Conservation (phyloP, 1,140 invertebrate genomes). For the Tigriopus japonicus region DNA sequence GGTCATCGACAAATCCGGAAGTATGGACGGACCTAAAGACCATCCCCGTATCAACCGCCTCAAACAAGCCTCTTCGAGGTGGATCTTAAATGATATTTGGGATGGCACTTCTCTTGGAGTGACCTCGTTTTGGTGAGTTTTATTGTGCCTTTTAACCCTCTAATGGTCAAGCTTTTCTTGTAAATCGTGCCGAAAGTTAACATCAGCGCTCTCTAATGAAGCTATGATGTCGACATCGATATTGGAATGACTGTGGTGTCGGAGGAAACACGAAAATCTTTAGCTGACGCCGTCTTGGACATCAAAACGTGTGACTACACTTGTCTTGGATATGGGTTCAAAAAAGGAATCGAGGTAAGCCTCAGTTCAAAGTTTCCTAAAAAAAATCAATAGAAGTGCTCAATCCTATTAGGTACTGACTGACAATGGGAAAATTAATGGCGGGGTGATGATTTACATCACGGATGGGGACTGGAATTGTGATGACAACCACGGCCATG, state of each 20-base stretch:
- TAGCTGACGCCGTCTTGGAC: not conserved
- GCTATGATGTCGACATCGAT: not conserved
- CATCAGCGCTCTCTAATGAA: too few species aligned
- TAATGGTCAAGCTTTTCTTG: too few species aligned
- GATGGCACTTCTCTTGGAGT: conserved; percentile 12
- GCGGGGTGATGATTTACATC: not conserved
- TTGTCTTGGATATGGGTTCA: conserved; percentile 13
- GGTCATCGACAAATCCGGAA: conserved; percentile 1
- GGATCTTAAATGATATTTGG: conserved; percentile 13
- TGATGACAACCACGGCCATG: not conserved
- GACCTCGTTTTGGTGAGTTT: not conserved
- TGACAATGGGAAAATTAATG: not conserved
- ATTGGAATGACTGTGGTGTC: not conserved
- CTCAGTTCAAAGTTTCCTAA: too few species aligned
- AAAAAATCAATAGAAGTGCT: too few species aligned
- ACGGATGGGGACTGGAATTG: not conserved
- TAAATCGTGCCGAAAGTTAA: too few species aligned
- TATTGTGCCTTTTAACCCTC: too few species aligned
- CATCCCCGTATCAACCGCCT: not conserved
- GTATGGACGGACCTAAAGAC: not conserved
- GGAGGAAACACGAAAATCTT: not conserved
- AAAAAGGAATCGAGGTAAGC: conserved; percentile 3
- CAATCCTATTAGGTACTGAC: too few species aligned
- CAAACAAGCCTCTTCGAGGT: conserved; percentile 7
- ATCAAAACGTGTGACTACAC: not conserved